Conservation (phyloP, 2,113 vertebrate species). For the Steatornis caripensis region DNA sequence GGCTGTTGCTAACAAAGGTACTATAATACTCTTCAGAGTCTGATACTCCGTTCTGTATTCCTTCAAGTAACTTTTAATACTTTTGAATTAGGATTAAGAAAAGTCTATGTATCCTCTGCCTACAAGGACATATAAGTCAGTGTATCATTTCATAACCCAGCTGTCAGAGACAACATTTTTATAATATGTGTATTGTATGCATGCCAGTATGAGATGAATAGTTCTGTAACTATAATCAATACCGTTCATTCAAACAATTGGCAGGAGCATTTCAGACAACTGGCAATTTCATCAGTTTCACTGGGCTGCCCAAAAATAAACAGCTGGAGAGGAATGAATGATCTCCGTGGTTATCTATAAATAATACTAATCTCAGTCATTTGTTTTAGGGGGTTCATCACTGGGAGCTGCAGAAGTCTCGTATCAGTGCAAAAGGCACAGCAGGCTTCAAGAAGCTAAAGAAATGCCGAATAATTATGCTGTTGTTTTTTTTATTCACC, state of each 20-base stretch:
- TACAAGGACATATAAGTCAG: constrained; percentile 55
- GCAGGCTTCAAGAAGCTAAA: background rate
- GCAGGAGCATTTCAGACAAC: constrained; percentile 70
- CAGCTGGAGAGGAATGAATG: constrained; percentile 54
- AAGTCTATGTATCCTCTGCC: constrained; percentile 35
- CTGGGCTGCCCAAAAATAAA: constrained; percentile 64
- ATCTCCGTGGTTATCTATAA: constrained; percentile 49
- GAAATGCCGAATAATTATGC: background rate
- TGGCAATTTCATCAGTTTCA: constrained; percentile 66
- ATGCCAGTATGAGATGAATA: constrained; percentile 62
- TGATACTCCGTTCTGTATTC: background rate
- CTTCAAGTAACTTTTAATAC: constrained; percentile 52
- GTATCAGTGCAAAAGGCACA: background rate
- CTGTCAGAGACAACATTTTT: constrained; percentile 56
- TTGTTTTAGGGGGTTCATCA: constrained; percentile 40
- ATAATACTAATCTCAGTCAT: constrained; percentile 54
- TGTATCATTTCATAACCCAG: constrained; percentile 51
- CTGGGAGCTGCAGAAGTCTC: background rate
- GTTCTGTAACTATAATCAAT: constrained; percentile 66
- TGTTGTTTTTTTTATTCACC: background rate
- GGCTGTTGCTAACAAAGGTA: background rate
- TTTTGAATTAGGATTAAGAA: constrained; percentile 43
- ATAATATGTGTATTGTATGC: constrained; percentile 37
- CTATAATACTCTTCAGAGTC: background rate
- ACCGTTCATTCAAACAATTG: constrained; percentile 67